Base-by-base conservation (phyloP, 2,113 vertebrate genomes). In the Lanius collurio region DNA sequence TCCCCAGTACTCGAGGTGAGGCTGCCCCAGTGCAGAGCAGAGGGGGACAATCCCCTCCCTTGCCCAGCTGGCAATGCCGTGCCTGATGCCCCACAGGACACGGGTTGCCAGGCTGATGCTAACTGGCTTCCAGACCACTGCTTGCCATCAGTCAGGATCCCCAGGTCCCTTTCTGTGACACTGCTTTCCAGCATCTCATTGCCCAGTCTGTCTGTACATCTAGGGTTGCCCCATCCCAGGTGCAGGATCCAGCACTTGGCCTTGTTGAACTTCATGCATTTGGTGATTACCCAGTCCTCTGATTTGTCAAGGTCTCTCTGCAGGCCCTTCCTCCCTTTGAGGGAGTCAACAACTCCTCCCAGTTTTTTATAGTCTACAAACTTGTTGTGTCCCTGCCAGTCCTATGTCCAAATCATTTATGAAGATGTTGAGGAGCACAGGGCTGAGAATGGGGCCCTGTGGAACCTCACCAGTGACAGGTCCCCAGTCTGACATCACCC, bases 131-230 rank as follows among this genome's bases (percentile, higher is more conserved):
- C 65, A 49, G 65, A 24, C 17, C 44, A 49, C 44, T 35, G 44
- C 44, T 3, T n/a, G 23, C 16, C 44, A 35, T 13, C 0, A 0
- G 27, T 2, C 23, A 19, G 44, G 33, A 67, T 16, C 16, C 33
- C 8, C 23, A 47, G 31, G 64, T 11, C 42, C 31, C 42, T 67
- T 47, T 67, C 64, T 4, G 17, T 7, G 9, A 2, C 2, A 3
- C 44, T 47, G 33, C 65, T 68, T 68, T 47, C 44, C 44, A 68
- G 33, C 11, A 19, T 19, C 44, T 35, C 33, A 47, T 27, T 68
- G 23, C 44, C 33, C 9, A 9, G 17, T 19, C 44, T n/a, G 6
- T 47, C 23, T 0, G 1, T 47, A 67, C 33, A 26, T 47, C 23
- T 23, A 47, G 23, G 16, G 23, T 19, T 67, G 31, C 9, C 31